Percentiles rank a stretch among this genome's conserved stretches.
Evolutionary conservation across 2,113 vertebrate species (phyloP).

Genomic region (Euleptes europaea): DNA sequence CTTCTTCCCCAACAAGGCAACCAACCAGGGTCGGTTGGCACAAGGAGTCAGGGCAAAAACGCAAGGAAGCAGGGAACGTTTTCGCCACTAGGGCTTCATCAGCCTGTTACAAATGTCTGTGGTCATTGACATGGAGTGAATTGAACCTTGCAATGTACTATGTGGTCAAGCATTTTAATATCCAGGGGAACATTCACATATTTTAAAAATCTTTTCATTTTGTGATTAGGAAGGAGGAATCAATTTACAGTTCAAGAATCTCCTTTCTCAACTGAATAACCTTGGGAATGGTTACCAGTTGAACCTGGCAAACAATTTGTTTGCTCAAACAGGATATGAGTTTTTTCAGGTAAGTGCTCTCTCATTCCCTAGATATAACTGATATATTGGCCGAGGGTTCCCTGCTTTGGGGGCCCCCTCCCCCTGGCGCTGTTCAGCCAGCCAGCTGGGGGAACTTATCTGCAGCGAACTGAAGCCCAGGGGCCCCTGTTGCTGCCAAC

Average conservation of each 20-base stretch:
- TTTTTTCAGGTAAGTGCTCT: conserved; percentile 47
- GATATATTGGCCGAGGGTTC: background rate
- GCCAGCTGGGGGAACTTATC: too few species aligned
- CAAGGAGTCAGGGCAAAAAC: too few species aligned
- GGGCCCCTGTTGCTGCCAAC: too few species aligned
- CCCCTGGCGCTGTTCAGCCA: too few species aligned
- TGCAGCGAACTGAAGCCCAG: too few species aligned
- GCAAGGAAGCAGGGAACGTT: too few species aligned
- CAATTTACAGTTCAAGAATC: conserved; percentile 56
- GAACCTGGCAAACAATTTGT: conserved; percentile 73
- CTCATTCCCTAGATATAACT: background rate
- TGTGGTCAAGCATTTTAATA: background rate
- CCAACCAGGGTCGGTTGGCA: too few species aligned
- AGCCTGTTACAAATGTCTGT: too few species aligned
- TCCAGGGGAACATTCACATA: background rate
- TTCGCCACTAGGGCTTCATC: too few species aligned
- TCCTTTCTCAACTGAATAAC: conserved; percentile 68
- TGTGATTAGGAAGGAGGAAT: conserved; percentile 36
- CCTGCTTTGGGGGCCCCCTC: background rate
- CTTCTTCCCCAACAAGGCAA: too few species aligned
- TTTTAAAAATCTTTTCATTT: conserved; percentile 5
- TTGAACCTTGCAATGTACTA: background rate
- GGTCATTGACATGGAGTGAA: background rate
- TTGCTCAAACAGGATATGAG: conserved; percentile 57
- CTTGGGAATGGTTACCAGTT: conserved; percentile 50